A percentile compares a stretch with the other conserved stretches of the same genome.
Conservation (phyloP, 2,888 invertebrate species). For the Leptinotarsa tumamoca region DNA sequence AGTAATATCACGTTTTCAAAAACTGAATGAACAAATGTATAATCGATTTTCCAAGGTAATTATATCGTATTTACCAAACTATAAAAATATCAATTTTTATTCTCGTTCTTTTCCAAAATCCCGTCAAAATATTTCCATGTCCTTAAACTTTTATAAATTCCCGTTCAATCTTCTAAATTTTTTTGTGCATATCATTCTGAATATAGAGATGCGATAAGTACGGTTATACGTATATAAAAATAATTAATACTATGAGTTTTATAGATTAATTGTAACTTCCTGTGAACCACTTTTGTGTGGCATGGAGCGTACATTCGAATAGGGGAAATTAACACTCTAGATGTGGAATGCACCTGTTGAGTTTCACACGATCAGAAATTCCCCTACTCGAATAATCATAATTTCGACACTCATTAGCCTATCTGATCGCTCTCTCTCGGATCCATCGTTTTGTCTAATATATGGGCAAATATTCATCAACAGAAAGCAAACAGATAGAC, state of each 20-base stretch:
- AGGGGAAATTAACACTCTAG: neutral
- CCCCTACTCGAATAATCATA: neutral
- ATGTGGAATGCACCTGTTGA: constrained; percentile 3
- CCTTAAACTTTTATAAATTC: neutral
- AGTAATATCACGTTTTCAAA: no score
- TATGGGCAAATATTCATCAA: constrained; percentile 15
- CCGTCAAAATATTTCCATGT: neutral
- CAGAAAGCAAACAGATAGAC: constrained; percentile 15
- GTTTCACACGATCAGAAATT: constrained; percentile 16
- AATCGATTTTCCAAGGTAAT: no score
- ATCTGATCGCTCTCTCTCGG: constrained; percentile 14
- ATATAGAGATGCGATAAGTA: neutral
- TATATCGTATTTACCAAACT: no score
- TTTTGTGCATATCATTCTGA: neutral
- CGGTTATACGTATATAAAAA: neutral
- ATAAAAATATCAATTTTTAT: no score
- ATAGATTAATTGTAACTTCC: constrained; percentile 8
- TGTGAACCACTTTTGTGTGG: neutral
- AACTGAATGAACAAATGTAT: no score
- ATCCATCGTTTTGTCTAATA: neutral
- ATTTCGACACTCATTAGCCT: constrained; percentile 2
- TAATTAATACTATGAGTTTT: neutral
- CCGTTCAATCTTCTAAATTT: neutral
- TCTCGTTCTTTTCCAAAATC: no score
- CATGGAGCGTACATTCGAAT: neutral